phyloP scores from a whole-genome alignment of 2,888 invertebrate species.

The Desoria tigrina region DNA sequence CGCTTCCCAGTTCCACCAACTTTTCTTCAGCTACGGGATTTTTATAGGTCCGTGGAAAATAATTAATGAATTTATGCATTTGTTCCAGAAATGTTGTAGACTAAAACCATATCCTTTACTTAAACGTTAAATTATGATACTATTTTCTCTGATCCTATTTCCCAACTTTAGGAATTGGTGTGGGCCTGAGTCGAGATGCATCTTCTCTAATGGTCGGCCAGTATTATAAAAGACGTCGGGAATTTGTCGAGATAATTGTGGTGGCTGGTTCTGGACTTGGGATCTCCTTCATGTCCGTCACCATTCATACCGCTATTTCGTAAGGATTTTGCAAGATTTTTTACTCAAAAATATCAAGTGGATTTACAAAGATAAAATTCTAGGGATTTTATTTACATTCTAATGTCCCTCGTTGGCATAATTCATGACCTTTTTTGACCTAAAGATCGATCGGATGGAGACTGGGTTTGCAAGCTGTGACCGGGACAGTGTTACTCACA shows the following conservation, averaged over 20 bases:
- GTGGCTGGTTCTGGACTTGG: constrained; percentile 83
- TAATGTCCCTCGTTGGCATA: no score
- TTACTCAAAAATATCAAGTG: no score
- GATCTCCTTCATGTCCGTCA: constrained; percentile 69
- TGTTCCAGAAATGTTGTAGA: constrained; percentile 1
- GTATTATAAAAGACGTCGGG: constrained; percentile 80
- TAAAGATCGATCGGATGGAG: constrained; percentile 76
- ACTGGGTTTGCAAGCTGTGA: constrained; percentile 78
- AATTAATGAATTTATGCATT: constrained; percentile 3
- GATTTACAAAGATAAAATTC: no score
- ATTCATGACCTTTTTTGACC: constrained; percentile 21
- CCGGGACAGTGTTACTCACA: constrained; percentile 78
- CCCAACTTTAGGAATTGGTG: constrained; percentile 68
- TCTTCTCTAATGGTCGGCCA: constrained; percentile 86
- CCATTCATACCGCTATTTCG: constrained; percentile 46
- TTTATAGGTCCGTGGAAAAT: constrained; percentile 60
- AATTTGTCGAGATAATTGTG: constrained; percentile 83
- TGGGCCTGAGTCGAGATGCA: constrained; percentile 80
- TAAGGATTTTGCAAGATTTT: constrained; percentile 14
- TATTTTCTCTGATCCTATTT: not conserved
- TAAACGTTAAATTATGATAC: not conserved
- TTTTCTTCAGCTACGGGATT: constrained; percentile 78
- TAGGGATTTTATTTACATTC: no score
- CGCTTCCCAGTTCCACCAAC: constrained; percentile 83
- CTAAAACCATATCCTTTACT: not conserved